Evolutionary conservation across 2,888 invertebrate species (phyloP).

Genomic region (Coenonympha arcania): DNA sequence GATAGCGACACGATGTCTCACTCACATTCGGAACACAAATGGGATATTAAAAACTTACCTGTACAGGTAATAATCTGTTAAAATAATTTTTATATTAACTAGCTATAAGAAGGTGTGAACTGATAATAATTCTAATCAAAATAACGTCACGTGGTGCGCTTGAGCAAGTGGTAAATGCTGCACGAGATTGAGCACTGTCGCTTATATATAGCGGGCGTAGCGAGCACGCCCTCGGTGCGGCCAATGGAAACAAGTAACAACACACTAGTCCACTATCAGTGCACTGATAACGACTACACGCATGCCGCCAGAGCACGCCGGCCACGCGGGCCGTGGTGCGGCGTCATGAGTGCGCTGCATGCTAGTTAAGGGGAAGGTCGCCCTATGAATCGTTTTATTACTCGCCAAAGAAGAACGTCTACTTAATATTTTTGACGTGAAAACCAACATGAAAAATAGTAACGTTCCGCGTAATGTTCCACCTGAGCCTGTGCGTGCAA

Average conservation of each 20-base stretch:
- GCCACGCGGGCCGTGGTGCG: conserved; percentile 49
- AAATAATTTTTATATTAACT: conserved; percentile 16
- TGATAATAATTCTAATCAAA: conserved; percentile 16
- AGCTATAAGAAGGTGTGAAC: conserved; percentile 19
- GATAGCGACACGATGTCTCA: no score
- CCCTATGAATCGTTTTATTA: no score
- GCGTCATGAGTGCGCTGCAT: conserved; percentile 54
- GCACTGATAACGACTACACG: conserved; percentile 41
- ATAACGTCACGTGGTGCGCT: conserved; percentile 38
- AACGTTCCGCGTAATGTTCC: no score
- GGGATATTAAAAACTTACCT: background rate
- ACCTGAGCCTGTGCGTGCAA: no score
- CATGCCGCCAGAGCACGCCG: conserved; percentile 45
- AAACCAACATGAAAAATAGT: no score
- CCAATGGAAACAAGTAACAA: conserved; percentile 57
- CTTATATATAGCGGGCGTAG: conserved; percentile 50
- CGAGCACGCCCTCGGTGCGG: conserved; percentile 58
- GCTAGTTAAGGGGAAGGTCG: conserved; percentile 50
- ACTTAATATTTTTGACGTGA: no score
- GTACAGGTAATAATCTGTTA: conserved; percentile 12
- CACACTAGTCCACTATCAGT: conserved; percentile 32
- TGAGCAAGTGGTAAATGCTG: conserved; percentile 46
- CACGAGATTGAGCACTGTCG: conserved; percentile 29
- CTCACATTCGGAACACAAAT: background rate
- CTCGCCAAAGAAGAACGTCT: no score